These are phyloP conservation scores for Eulemur macaco DNA, from an alignment of 2,113 vertebrate species.

Conservation along the genomic window DNA sequence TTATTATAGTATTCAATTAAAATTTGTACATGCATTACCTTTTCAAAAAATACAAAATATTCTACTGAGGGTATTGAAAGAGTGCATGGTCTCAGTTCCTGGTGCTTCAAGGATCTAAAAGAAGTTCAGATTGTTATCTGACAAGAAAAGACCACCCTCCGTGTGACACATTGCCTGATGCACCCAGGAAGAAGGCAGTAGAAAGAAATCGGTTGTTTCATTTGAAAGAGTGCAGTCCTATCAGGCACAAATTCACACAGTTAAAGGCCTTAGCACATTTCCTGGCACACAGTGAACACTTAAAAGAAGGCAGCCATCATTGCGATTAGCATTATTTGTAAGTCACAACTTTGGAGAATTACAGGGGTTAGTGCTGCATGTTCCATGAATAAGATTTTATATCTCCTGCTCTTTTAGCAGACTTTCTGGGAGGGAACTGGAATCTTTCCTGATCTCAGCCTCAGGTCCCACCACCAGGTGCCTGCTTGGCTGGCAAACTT, in stretches of 20 bases:
- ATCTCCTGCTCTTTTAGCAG: too few species aligned
- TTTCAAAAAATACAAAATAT: neutral
- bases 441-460: neutral
- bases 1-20: neutral
- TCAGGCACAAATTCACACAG: neutral
- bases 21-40: neutral
- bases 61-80: neutral
- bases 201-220: neutral
- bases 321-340: neutral
- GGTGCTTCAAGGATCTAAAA: neutral
- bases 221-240: neutral
- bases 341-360: neutral
- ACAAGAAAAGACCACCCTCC: neutral
- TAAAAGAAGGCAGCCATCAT: neutral
- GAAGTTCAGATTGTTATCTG: neutral
- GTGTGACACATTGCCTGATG: too few species aligned
- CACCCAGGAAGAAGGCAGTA: neutral
- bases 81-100: neutral
- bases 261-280: neutral
- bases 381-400: neutral
- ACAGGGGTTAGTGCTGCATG: too few species aligned
- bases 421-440: neutral
- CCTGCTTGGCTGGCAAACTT: neutral
- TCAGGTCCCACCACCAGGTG: neutral
- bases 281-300: fast-evolving